Base-by-base conservation (phyloP, 2,888 invertebrate genomes). In the Pinctada fucata region DNA sequence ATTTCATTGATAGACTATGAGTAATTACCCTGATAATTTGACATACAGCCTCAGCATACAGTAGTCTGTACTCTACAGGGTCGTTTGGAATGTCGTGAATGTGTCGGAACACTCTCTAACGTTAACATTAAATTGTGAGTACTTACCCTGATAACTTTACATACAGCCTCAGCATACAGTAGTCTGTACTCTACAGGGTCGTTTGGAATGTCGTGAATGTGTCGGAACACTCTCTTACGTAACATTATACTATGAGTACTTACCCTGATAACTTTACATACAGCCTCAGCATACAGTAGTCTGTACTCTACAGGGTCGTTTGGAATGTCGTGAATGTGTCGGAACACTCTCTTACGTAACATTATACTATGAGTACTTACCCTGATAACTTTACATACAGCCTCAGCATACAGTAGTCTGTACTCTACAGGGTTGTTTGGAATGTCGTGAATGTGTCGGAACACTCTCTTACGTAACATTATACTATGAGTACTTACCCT, bases 351-450 rank as follows among this genome's bases (percentile, higher is more conserved):
- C 75, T 97, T 95, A 90, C 97, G 97, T 93, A 98, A 97, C 85
- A 98, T 96, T 92, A 98, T 97, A 65, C 13, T 4, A 6, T n/a
- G 3, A 1, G 3, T 50, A 74, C 73, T 73, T 94, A 97, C 97
- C 95, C 97, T 97, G 2, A 98, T 98, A 71, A 98, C 97, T 91
- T 96, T 96, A 89, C 98, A 96, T 6, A 98, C 98, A 78, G 97
- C 98, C 93, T 98, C 98, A 49, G 98, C 97, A 92, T 97, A 98
- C 3, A 98, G 93, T 91, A 98, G 94, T 88, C 97, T 97, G 13
- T 98, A 97, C 93, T 98, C 98, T 0, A 98, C 96, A 0, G 98
- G 97, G 93, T 98, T 98, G 93, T 97, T 97, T 5, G 97, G 97
- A 75, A 98, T 94, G 92, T 97, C 97, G 64, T 97, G 94, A 0